Conservation (phyloP, 2,888 invertebrate genomes). For the Eustalomyia histrio region DNA sequence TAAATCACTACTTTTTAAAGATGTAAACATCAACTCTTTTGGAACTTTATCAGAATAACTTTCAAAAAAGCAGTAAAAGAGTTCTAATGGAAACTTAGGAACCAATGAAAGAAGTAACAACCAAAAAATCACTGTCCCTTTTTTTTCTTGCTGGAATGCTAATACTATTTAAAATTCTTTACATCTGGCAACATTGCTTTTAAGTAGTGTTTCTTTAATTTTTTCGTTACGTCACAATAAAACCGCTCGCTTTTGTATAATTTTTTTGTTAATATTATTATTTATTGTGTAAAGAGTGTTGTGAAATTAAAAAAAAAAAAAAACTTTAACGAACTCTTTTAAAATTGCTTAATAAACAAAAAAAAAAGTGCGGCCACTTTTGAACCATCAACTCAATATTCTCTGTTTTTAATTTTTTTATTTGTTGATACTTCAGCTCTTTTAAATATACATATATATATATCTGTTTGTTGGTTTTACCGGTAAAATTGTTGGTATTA, state of each 20-base stretch:
- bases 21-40: too few species aligned
- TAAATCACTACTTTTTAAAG: too few species aligned
- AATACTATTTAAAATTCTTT: too few species aligned
- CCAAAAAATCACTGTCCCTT: too few species aligned
- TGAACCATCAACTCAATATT: neutral
- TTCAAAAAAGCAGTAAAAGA: too few species aligned
- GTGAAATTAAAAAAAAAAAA: slow-evolving; percentile 33
- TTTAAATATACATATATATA: neutral
- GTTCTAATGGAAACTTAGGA: too few species aligned
- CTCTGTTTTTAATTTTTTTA: neutral
- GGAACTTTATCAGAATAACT: too few species aligned
- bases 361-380: slow-evolving; percentile 8
- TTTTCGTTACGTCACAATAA: slow-evolving; percentile 48
- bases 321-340: neutral
- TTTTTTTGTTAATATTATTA: slow-evolving; percentile 10
- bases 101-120: too few species aligned
- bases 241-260: slow-evolving; percentile 19
- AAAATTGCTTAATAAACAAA: too few species aligned
- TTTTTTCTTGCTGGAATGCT: too few species aligned
- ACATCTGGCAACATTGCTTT: slow-evolving; percentile 24
- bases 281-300: slow-evolving; percentile 52
- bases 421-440: slow-evolving; percentile 1
- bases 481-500: slow-evolving; percentile 39
- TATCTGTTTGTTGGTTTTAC: slow-evolving; percentile 31
- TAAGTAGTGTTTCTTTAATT: slow-evolving; percentile 24